Base-by-base conservation (phyloP, 2,113 vertebrate genomes). In the Serinus canaria region DNA sequence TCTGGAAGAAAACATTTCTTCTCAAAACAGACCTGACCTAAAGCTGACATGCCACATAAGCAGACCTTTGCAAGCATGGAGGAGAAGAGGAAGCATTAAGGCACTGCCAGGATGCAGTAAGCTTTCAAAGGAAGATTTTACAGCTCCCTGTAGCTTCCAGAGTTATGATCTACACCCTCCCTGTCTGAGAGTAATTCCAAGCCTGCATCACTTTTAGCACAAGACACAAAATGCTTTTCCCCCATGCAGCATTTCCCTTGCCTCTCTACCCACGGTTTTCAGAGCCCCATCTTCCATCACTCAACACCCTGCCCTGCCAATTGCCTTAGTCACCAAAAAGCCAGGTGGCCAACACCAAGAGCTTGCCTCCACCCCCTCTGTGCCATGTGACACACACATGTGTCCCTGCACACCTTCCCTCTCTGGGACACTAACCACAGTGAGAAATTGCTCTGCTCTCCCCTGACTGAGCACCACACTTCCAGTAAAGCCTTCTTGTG, bases 311-410 rank as follows among this genome's bases (percentile, higher is more conserved):
- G 44, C 12, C 49, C 16, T 50, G 13, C 16, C 47, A 63, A n/a
- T 4, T 58, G 35, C 16, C 43, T 46, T 52, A n/a, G 33, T 37
- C 82, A 66, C 41, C 41, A 84, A 74, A 80, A 84, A n/a, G 55
- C 17, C 82, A 81, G 35, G 16, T 70, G 47, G 49, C 13, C 53
- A 83, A 23, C 25, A 16, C 25, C 31, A 63, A 31, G 35, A 55
- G 24, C 44, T 68, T 56, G 53, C 35, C 44, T 83, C 76, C 58
- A 43, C 15, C 33, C 7, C 7, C 44, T 68, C 33, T 0, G 0
- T 24, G 39, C 23, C 35, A 2, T 49, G 1, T 31, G 35, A 35
- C 15, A 37, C 2, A 5, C 2, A 5, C 1, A 2, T 15, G 33
- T 14, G 24, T 58, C 14, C 7, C 24, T 75, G 70, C 33, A 85